A percentile compares a stretch with the other conserved stretches of the same genome.
Evolutionary conservation across 2,888 invertebrate species (phyloP).

Genomic region (Spilosoma lubricipeda): DNA sequence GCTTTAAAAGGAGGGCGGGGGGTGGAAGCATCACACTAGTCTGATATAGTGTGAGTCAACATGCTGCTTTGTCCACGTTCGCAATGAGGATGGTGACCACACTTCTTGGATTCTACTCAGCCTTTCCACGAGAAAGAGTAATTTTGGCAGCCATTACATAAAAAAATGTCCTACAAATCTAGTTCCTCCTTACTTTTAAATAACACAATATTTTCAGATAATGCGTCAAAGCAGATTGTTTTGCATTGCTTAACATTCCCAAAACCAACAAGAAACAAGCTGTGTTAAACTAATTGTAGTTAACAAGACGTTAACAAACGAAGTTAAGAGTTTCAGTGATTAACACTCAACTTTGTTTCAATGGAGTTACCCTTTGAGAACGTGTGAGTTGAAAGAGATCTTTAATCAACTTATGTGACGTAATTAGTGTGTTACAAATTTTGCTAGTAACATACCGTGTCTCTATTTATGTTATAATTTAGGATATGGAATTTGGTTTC

Average conservation of each 20-base stretch:
- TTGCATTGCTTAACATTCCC: slow-evolving; percentile 2
- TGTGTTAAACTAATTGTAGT: slow-evolving; percentile 39
- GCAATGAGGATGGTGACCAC: too few species aligned
- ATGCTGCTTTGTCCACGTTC: too few species aligned
- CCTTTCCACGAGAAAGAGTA: too few species aligned
- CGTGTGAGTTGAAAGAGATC: slow-evolving; percentile 20
- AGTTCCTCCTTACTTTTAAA: neutral
- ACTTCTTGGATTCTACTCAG: too few species aligned
- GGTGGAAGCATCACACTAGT: too few species aligned
- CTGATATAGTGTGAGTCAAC: too few species aligned
- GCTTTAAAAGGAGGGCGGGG: too few species aligned
- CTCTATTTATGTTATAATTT: neutral
- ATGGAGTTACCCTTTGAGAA: slow-evolving; percentile 29
- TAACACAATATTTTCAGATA: neutral
- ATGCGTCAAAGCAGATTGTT: slow-evolving; percentile 2
- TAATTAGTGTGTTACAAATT: slow-evolving; percentile 15
- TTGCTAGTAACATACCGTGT: neutral
- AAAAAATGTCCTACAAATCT: neutral
- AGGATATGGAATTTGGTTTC: neutral
- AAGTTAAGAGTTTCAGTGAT: slow-evolving; percentile 42
- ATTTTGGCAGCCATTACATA: too few species aligned
- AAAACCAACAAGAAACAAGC: slow-evolving; percentile 31
- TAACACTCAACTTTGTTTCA: slow-evolving; percentile 37
- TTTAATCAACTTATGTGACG: slow-evolving; percentile 26
- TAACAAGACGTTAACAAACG: slow-evolving; percentile 48